Base-by-base conservation (phyloP, 2,888 invertebrate genomes). In the Ephialtes manifestator region DNA sequence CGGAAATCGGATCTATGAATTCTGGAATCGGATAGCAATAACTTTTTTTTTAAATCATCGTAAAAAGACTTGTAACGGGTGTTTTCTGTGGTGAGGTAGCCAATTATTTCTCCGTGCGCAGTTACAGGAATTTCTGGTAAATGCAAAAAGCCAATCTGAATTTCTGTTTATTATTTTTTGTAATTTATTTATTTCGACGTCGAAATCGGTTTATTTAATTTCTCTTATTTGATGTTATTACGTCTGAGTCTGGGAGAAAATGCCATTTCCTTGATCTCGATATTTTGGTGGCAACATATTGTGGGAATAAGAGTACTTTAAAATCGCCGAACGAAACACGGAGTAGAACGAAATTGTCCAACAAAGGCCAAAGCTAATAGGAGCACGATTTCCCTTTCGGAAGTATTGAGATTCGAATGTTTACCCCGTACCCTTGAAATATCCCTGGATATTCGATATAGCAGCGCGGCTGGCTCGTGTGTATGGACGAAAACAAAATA, bases 401-500 rank as follows among this genome's bases (percentile, higher is more conserved):
- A 20, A 10, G 24, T 10, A 55, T 24, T 55, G 24, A 55, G 24
- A 24, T 55, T 55, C 55, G 11, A 10, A 63, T 63, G n/a, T 15
- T 39, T 31, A 39, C 63, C 15, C 63, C 39, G n/a, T 3, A 18
- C n/a, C 18, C 10, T 8, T 1, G 10, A 35, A 63, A 63, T 39
- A n/a, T 15, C 13, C 24, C 18, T 0, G 31, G 3, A 31, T 18
- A 35, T 8, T 60, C 15, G 15, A 63, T 63, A 31, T 10, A 11
- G 18, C n/a, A 0, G 31, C 18, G 39, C 11, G 35, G n/a, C 35
- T 39, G 10, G 18, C n/a, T 11, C 18, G 18, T 18, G 15, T 39
- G 63, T 8, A 43, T 43, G 24, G n/a, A 24, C 43, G 58, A 11
- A 43, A 53, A 58, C 20, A 43, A 58, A 39, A 39, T 55, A 71